Conservation (phyloP, 1,140 invertebrate genomes). For the Lucilia cuprina region DNA sequence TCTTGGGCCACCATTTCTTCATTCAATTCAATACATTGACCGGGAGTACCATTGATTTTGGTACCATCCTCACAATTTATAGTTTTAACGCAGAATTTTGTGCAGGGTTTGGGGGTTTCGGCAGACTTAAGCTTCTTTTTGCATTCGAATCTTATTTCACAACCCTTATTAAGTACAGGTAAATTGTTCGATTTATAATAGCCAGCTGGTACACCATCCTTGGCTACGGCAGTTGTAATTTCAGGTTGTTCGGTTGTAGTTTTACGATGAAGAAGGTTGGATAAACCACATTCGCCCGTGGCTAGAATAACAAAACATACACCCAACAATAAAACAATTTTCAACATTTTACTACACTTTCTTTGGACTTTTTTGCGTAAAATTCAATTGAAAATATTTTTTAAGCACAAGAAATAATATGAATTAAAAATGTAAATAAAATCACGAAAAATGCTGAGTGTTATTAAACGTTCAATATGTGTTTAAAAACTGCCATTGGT, state of each 20-base stretch:
- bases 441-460: background rate
- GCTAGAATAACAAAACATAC: background rate
- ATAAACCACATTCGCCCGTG: background rate
- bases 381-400: background rate
- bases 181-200: conserved; percentile 49
- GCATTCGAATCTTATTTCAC: conserved; percentile 47
- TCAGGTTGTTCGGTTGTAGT: background rate
- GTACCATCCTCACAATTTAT: conserved; percentile 48
- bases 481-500: background rate
- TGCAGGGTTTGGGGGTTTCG: conserved; percentile 45
- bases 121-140: conserved; percentile 46
- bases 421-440: too few relatives aligned
- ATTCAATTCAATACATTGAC: conserved; percentile 51
- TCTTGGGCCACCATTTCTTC: conserved; percentile 42
- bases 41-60: conserved; percentile 42
- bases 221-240: conserved; percentile 38
- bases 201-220: conserved; percentile 5
- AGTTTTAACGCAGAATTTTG: conserved; percentile 54
- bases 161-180: conserved; percentile 43
- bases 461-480: background rate
- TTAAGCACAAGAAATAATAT: too few relatives aligned
- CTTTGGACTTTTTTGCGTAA: background rate
- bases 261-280: background rate
- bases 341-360: background rate
- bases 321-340: background rate